Base-by-base conservation (phyloP, 2,113 vertebrate species). In the Bathybates hornii region DNA sequence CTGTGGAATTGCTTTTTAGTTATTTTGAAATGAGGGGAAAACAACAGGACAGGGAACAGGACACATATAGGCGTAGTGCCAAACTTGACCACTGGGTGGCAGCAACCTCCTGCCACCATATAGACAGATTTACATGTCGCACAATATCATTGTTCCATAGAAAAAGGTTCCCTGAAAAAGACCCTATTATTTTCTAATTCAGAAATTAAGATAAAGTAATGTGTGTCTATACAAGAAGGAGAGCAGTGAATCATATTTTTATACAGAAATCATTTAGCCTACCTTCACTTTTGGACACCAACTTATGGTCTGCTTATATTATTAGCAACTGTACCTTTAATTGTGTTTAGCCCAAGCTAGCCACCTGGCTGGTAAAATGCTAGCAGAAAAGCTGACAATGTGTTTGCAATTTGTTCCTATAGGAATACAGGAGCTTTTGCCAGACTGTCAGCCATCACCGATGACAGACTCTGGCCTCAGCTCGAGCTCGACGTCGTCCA, bases 391-490 rank as follows among this genome's bases (percentile, higher is more conserved):
- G 0, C 24, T 76, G 24, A 0, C 43, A 34, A 16, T 76, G 17
- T 84, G 32, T 48, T 2, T 82, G 24, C 85, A 2, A 3, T 3
- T 56, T 14, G 45, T 79, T 73, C 36, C 38, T 16, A 11, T 89
- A 98, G 99, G 98, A 87, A 95, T 98, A 59, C 96, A 96, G 88
- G 98, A 99, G 91, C 95, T 98, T 91, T 95, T 97, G 93, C 97
- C 98, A 16, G 98, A 99, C 73, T 98, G 97, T 96, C 98, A 99
- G 96, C 97, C 98, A 45, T 99, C 99, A 83, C 98, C 98, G 9
- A 98, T 99, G 98, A 99, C 98, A 2, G 99, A 99, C 97, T 99
- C 99, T 57, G 98, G 98, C 95, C 97, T 99, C 90, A 99, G 99
- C 95, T 98, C 97, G 78, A 98, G 98, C 95, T 99, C 99, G 96